A percentile compares a stretch with the other conserved stretches of the same genome.
Conservation (phyloP, 2,888 invertebrate species). For the Folsomia candida region DNA sequence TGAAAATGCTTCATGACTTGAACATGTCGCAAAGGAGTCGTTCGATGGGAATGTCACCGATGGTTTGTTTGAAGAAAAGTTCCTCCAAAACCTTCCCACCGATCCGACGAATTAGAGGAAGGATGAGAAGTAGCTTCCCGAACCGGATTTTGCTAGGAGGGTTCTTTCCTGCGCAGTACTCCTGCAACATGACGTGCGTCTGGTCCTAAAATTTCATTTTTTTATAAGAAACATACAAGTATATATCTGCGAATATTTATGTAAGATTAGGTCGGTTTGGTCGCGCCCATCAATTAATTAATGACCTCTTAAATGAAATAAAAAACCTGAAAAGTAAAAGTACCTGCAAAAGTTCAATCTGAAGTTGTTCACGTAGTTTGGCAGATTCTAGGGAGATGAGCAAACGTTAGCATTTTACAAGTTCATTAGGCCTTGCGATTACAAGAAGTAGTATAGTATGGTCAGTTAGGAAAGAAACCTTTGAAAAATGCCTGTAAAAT, state of each 20-base stretch:
- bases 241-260: no score
- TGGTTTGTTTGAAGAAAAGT: constrained; percentile 74
- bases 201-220: no score
- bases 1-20: constrained; percentile 50
- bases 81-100: constrained; percentile 63
- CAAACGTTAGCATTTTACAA: no score
- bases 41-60: constrained; percentile 71
- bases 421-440: no score
- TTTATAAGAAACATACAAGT: no score
- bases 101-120: constrained; percentile 65
- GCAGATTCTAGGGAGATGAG: constrained; percentile 66
- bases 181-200: constrained; percentile 70
- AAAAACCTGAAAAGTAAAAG: no score
- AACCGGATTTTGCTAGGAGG: constrained; percentile 61
- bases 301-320: no score
- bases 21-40: constrained; percentile 68
- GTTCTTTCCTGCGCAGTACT: constrained; percentile 46
- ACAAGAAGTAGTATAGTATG: no score
- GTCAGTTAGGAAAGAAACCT: no score
- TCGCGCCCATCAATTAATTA: no score
- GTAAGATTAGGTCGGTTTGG: no score
- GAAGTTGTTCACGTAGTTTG: constrained; percentile 63
- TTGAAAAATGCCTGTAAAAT: no score
- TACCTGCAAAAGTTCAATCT: constrained; percentile 64
- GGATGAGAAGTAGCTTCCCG: constrained; percentile 69